Percentiles rank a stretch among this genome's conserved stretches.
These are phyloP conservation scores for Neosilurus hyrtlii DNA, from an alignment of 2,797 vertebrate species.

Conservation along the genomic window DNA sequence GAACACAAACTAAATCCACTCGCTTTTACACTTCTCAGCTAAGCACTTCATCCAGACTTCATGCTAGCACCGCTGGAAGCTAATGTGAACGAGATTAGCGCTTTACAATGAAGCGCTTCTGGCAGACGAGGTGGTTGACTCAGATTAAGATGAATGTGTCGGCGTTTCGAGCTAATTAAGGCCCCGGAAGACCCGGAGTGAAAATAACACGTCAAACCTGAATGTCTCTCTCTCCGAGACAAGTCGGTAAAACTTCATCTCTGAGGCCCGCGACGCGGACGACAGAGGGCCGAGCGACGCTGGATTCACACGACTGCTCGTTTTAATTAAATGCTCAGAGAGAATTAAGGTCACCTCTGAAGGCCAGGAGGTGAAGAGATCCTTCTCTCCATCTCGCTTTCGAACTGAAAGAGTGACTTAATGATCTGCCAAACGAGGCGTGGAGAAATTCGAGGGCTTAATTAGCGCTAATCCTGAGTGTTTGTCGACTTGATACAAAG, in stretches of 20 bases:
- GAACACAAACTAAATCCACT: neutral
- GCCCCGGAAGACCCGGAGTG: conserved; percentile 27
- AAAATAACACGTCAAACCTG: conserved; percentile 38
- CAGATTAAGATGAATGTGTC: conserved; percentile 50
- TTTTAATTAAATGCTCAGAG: conserved; percentile 74
- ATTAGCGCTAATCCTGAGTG: conserved; percentile 72
- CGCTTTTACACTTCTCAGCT: too few relatives aligned
- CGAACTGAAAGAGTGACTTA: conserved; percentile 71
- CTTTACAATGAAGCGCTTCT: conserved; percentile 1
- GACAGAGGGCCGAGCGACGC: neutral
- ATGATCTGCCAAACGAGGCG: conserved; percentile 74
- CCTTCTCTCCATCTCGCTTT: conserved; percentile 11
- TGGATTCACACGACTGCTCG: conserved; percentile 41
- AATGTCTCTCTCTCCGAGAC: neutral
- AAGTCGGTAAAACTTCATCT: neutral
- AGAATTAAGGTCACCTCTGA: conserved; percentile 76
- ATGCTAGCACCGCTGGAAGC: neutral
- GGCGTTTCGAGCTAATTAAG: conserved; percentile 41
- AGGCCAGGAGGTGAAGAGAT: conserved; percentile 63
- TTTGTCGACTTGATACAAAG: conserved; percentile 63
- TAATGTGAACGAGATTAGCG: conserved; percentile 13
- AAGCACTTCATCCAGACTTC: neutral
- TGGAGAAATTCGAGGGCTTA: conserved; percentile 69
- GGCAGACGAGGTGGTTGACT: conserved; percentile 5
- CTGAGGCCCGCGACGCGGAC: neutral